Conservation (phyloP, 1,140 invertebrate genomes). For the Phenacoccus solenopsis region DNA sequence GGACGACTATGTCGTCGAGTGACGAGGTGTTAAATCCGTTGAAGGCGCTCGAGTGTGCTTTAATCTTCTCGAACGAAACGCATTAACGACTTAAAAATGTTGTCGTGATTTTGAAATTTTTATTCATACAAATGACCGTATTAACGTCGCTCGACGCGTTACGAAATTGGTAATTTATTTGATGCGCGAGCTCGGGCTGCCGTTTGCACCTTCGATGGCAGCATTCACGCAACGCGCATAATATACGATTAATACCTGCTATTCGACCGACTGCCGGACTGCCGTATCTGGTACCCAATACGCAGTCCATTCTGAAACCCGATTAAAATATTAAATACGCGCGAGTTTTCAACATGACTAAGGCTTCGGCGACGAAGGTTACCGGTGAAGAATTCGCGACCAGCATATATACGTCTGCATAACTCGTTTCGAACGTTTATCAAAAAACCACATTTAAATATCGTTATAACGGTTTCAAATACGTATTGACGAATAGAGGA, state of each 20-base stretch:
- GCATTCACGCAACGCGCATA: too few species aligned
- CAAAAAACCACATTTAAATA: too few species aligned
- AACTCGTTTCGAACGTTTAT: not conserved
- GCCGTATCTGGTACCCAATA: not conserved
- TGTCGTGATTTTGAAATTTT: not conserved
- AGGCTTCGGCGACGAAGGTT: not conserved
- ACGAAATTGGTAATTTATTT: not conserved
- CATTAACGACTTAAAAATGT: too few species aligned
- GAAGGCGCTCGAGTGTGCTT: too few species aligned
- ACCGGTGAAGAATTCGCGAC: not conserved
- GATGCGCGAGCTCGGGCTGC: not conserved
- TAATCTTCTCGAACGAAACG: too few species aligned
- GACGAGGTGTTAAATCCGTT: too few species aligned
- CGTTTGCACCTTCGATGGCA: too few species aligned
- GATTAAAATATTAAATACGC: not conserved
- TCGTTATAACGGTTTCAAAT: too few species aligned
- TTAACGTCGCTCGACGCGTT: not conserved
- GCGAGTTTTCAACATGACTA: not conserved
- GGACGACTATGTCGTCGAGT: too few species aligned
- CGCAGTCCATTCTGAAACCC: not conserved
- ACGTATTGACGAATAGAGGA: too few species aligned
- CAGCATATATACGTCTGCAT: not conserved
- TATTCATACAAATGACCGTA: not conserved
- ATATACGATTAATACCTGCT: too few species aligned
- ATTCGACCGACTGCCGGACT: too few species aligned